Conservation (phyloP, 2,888 invertebrate genomes). For the Brachycybe producta region DNA sequence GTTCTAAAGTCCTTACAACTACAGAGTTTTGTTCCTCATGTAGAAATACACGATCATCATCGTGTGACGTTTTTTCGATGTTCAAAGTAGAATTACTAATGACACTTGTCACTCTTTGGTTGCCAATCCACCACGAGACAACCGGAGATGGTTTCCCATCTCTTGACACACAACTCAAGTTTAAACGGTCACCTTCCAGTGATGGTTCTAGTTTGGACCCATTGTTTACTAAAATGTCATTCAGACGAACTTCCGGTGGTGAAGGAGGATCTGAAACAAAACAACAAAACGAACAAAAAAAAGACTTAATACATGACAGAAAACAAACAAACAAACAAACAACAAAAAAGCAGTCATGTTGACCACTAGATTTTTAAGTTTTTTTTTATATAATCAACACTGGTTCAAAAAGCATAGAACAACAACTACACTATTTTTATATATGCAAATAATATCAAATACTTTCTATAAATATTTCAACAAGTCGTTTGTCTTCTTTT, state of each 20-base stretch:
- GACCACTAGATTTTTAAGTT: no score
- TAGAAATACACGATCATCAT: constrained; percentile 3
- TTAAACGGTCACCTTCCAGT: constrained; percentile 14
- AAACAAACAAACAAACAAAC: neutral
- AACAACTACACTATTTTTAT: no score
- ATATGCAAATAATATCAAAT: no score
- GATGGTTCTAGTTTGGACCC: constrained; percentile 11
- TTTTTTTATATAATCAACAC: no score
- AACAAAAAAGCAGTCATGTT: neutral
- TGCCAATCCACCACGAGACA: constrained; percentile 14
- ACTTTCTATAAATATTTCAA: no score
- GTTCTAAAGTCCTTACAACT: constrained; percentile 3
- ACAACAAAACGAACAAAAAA: neutral
- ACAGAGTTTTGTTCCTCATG: constrained; percentile 5
- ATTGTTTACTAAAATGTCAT: constrained; percentile 6
- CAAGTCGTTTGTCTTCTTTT: no score
- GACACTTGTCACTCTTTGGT: no score
- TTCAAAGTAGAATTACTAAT: no score
- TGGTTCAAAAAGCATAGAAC: no score
- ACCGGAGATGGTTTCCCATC: constrained; percentile 11
- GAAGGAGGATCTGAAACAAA: constrained; percentile 15
- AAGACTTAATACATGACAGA: neutral
- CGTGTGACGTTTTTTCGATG: neutral
- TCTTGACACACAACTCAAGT: constrained; percentile 10
- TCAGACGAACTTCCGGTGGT: constrained; percentile 10